A percentile compares a stretch with the other conserved stretches of the same genome.
Conservation (phyloP, 2,113 vertebrate species). For the Gallinago jamesoni region DNA sequence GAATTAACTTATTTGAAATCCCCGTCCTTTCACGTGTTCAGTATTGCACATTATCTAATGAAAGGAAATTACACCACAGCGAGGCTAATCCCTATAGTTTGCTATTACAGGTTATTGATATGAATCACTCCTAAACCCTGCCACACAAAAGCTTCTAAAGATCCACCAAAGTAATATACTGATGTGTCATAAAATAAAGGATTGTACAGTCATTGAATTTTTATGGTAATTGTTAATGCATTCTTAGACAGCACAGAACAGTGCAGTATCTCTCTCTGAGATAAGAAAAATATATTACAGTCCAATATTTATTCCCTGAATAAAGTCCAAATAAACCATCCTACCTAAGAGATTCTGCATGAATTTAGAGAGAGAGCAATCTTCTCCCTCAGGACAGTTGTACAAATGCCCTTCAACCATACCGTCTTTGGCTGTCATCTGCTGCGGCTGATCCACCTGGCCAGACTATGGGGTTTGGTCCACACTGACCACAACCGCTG, state of each 20-base stretch:
- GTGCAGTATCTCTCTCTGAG: not conserved
- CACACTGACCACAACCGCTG: fast-evolving
- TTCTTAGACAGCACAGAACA: not conserved
- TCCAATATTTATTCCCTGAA: not conserved
- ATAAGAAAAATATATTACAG: not conserved
- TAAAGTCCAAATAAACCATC: not conserved
- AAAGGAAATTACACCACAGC: not conserved
- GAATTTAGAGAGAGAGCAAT: not conserved
- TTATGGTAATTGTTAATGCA: not conserved
- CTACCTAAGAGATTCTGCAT: not conserved
- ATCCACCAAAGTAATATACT: not conserved
- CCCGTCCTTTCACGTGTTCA: not conserved
- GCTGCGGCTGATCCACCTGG: not conserved
- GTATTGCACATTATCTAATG: not conserved
- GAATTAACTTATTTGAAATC: not conserved
- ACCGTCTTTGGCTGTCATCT: not conserved
- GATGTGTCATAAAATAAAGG: not conserved
- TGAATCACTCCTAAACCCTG: not conserved
- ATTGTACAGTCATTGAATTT: not conserved
- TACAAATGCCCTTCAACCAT: not conserved
- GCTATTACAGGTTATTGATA: not conserved
- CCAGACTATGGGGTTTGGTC: not conserved
- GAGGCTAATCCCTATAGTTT: not conserved
- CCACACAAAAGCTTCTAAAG: not conserved
- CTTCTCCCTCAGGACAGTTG: not conserved